Percentiles rank a stretch among this genome's conserved stretches.
These are phyloP conservation scores for Pseudobourletiella spinata DNA, from an alignment of 1,140 invertebrate species.

Conservation along the genomic window DNA sequence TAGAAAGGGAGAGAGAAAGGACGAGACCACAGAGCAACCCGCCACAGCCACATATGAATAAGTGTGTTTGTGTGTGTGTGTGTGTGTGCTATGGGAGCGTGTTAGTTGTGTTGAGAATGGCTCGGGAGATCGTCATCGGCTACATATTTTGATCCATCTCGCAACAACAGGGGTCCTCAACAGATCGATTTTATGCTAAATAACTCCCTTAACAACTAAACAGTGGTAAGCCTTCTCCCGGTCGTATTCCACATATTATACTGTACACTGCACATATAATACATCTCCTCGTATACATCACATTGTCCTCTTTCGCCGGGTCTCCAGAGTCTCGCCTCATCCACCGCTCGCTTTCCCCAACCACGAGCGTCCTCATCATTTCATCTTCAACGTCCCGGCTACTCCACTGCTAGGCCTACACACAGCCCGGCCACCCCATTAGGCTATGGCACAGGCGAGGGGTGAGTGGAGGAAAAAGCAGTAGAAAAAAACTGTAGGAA, in stretches of 20 bases:
- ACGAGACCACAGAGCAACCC: too few species aligned
- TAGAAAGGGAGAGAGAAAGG: too few species aligned
- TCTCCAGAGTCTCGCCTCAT: neutral
- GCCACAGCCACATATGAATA: too few species aligned
- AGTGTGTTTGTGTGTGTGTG: too few species aligned
- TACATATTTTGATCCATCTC: constrained; percentile 15
- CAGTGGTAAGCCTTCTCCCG: neutral
- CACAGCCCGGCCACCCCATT: too few species aligned
- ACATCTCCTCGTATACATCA: neutral
- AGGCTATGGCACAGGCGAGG: too few species aligned
- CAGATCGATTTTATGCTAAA: constrained; percentile 35
- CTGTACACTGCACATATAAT: too few species aligned
- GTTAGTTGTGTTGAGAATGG: neutral
- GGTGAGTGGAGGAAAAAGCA: too few species aligned
- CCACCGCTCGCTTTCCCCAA: neutral
- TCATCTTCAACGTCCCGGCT: neutral
- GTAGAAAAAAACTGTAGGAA: too few species aligned
- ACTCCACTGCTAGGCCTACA: neutral
- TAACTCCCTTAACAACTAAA: constrained; percentile 15
- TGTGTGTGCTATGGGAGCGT: too few species aligned
- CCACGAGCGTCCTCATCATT: neutral
- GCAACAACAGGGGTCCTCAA: constrained; percentile 13
- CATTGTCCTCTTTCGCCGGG: neutral
- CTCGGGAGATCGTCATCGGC: neutral
- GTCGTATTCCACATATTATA: neutral